Base-by-base conservation (phyloP, 2,113 vertebrate species). In the Arenaria interpres region DNA sequence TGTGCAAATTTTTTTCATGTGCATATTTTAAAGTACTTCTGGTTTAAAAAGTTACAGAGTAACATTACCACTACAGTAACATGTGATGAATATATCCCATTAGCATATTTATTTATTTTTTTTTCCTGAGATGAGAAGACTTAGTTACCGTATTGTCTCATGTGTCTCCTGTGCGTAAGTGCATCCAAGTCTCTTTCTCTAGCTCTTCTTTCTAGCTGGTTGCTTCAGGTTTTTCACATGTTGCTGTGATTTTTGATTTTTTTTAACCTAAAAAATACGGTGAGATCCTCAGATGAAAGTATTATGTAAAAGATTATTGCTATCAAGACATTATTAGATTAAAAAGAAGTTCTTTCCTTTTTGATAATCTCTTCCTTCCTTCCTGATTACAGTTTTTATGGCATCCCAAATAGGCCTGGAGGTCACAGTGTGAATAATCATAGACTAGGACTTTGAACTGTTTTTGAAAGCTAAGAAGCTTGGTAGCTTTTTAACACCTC, bases 381-480 rank as follows among this genome's bases (percentile, higher is more conserved):
- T 96, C 86, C 89, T 97, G 62, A 87, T 50, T 41, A 56, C 7
- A 60, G 33, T 43, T 90, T 90, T 94, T 85, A 75, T 82, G 41
- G 74, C 62, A 96, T 76, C 41, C 18, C n/a, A 89, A 85, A 82
- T 54, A 94, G n/a, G 86, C 92, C 90, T 92, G 64, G 86, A 92
- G 92, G 80, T 95, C 77, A 64, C 66, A 85, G 5, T 57, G 18
- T n/a, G 67, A 87, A 86, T 78, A 91, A 77, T 85, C 77, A 45
- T 95, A 91, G 32, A 62, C 30, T 66, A 59, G n/a, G 63, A 87
- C 95, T 97, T 96, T 96, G 92, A 95, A 96, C 88, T 89, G 28
- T 5, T 91, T 93, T 90, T 93, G 74, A 90, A 96, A 93, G 77
- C 69, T 75, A 68, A 85, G 66, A 85, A 82, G 50, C 12, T 72